phyloP scores from a whole-genome alignment of 2,113 vertebrate species.

The Perccottus glenii region DNA sequence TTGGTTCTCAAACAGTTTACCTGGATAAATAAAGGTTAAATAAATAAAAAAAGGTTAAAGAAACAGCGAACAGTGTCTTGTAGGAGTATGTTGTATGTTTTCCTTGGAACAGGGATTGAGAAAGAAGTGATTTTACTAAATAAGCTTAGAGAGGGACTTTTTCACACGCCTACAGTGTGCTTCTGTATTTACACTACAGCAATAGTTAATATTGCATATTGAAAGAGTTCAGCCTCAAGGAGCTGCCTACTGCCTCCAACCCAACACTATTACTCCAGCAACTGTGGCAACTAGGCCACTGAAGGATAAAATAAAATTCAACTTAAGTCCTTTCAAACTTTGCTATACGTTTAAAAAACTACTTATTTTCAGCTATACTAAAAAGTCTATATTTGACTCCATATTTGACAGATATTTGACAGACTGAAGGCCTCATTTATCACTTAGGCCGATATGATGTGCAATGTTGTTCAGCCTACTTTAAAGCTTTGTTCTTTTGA shows the following conservation, averaged over 20 bases:
- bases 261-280: slow-evolving; percentile 56
- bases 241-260: slow-evolving; percentile 70
- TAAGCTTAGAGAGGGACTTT: slow-evolving; percentile 60
- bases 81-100: slow-evolving; percentile 65
- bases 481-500: slow-evolving; percentile 3
- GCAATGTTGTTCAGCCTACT: slow-evolving; percentile 7
- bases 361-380: too few species aligned
- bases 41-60: too few species aligned
- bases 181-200: slow-evolving; percentile 58
- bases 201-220: slow-evolving; percentile 66
- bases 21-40: too few species aligned
- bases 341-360: too few species aligned
- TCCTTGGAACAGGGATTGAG: slow-evolving; percentile 56
- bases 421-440: background rate
- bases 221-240: slow-evolving; percentile 63
- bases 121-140: slow-evolving; percentile 62
- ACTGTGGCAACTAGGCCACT: slow-evolving; percentile 50
- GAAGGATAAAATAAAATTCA: slow-evolving; percentile 9
- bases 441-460: background rate
- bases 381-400: background rate
- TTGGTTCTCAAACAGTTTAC: too few species aligned
- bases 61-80: slow-evolving; percentile 51
- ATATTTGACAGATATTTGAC: background rate
- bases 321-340: background rate
- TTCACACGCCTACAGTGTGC: slow-evolving; percentile 60